A percentile compares a stretch with the other conserved stretches of the same genome.
phyloP scores from a whole-genome alignment of 2,888 invertebrate species.

The Erannis defoliaria region DNA sequence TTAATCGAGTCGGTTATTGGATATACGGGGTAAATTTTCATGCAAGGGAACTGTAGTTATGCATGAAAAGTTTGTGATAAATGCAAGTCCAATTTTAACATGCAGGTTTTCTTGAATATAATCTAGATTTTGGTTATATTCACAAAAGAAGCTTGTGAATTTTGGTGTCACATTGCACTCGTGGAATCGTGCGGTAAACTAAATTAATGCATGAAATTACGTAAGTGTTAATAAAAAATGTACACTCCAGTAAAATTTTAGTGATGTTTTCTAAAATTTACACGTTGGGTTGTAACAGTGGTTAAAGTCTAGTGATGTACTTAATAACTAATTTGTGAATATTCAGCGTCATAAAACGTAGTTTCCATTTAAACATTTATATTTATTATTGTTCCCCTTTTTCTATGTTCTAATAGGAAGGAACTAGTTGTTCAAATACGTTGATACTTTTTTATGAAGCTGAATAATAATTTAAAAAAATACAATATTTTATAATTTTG shows the following conservation, averaged over 20 bases:
- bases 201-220: neutral
- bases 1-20: neutral
- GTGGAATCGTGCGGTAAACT: neutral
- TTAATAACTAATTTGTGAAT: neutral
- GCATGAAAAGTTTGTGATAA: neutral
- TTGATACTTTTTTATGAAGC: neutral
- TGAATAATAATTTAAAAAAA: neutral
- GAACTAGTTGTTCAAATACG: too few relatives aligned
- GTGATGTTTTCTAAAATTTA: neutral
- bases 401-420: too few relatives aligned
- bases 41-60: neutral
- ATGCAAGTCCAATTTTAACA: neutral
- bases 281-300: neutral
- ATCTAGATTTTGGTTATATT: neutral
- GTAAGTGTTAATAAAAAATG: neutral
- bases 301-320: neutral
- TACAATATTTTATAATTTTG: neutral
- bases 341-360: constrained; percentile 4
- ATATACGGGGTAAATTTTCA: neutral
- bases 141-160: neutral
- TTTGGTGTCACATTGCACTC: neutral
- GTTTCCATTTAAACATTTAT: neutral
- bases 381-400: neutral
- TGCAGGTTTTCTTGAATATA: neutral
- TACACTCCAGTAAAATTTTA: neutral